Base-by-base conservation (phyloP, 1,140 invertebrate species). In the Drosophila azteca region DNA sequence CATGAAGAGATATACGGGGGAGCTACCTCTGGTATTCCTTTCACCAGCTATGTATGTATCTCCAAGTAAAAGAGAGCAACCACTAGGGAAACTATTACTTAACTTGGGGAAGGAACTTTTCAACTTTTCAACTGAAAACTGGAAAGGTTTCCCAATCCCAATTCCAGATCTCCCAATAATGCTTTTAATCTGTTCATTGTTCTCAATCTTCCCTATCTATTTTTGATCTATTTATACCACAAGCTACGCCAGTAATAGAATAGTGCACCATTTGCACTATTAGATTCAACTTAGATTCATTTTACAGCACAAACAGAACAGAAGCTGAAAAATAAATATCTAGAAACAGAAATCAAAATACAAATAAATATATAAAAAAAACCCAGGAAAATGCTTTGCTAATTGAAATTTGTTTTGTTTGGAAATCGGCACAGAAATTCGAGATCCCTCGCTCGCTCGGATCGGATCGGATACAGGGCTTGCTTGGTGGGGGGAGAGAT, bases 391-490 rank as follows among this genome's bases (percentile, higher is more conserved):
- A 77, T 81, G 70, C 62, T 78, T 78, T 61, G 62, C 62, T 70
- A 82, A 82, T 76, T 77, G 59, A 58, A 75, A 71, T 75, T 75
- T 53, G 71, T 52, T 58, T 66, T 50, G 53, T 88, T 82, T 65
- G 53, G 74, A 87, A 85, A 88, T 88, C 60, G 48, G 57, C 73
- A 57, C 70, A 79, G 83, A 82, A 87, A 87, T 81, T 53, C 55
- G 83, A 87, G 78, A 74, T 50, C 59, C 31, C 50, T 67, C 46
- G 31, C 52, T 53, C 31, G 17, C 17, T 20, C 17, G 17, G 17
- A 20, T 0, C 17, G 9, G 31, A 1, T 11, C 7, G 29, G 22
- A 24, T 24, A 2, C 22, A 4, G 29, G 6, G 29, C 29, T 31
- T 31, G 29, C 0, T 2, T 2, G 3, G 35, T 3, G 35, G 8